Evolutionary conservation across 2,888 invertebrate genomes (phyloP).

Genomic region (Lymantria dispar): DNA sequence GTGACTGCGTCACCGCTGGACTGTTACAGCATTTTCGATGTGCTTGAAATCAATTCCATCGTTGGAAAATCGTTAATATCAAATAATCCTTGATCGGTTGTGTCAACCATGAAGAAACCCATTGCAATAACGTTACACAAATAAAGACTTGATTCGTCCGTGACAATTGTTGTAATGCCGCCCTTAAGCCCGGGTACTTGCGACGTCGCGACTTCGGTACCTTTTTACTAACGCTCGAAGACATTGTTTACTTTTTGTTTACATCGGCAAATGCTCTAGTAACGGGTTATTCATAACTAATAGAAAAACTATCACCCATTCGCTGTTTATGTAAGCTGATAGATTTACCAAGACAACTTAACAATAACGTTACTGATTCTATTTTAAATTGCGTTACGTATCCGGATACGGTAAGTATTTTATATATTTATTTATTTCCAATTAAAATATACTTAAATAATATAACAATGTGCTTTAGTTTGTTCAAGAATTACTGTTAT

Average conservation of each 20-base stretch:
- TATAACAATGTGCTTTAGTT: constrained; percentile 23
- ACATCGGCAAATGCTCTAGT: constrained; percentile 4
- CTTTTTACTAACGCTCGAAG: background rate
- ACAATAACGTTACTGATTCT: constrained; percentile 2
- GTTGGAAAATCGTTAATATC: constrained; percentile 14
- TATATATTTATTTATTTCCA: constrained; percentile 37
- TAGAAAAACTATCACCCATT: constrained; percentile 29
- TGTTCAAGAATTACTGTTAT: constrained; percentile 40
- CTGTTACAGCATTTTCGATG: constrained; percentile 1
- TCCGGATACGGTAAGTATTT: constrained; percentile 40
- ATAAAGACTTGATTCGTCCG: constrained; percentile 27
- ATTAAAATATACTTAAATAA: constrained; percentile 34
- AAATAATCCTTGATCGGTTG: constrained; percentile 30
- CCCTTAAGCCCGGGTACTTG: constrained; percentile 12
- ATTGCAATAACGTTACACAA: constrained; percentile 35
- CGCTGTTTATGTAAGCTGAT: constrained; percentile 35
- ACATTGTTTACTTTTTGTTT: background rate
- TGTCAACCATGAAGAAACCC: constrained; percentile 22
- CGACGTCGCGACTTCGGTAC: background rate
- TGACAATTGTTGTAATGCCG: constrained; percentile 15
- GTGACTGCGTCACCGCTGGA: no score
- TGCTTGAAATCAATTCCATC: constrained; percentile 26
- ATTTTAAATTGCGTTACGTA: constrained; percentile 29
- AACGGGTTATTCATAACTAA: constrained; percentile 2
- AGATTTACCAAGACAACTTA: constrained; percentile 5